Evolutionary conservation across 92 coral and sea anemone genomes (phyloP).

Genomic region (Chrysogorgia sp.): DNA sequence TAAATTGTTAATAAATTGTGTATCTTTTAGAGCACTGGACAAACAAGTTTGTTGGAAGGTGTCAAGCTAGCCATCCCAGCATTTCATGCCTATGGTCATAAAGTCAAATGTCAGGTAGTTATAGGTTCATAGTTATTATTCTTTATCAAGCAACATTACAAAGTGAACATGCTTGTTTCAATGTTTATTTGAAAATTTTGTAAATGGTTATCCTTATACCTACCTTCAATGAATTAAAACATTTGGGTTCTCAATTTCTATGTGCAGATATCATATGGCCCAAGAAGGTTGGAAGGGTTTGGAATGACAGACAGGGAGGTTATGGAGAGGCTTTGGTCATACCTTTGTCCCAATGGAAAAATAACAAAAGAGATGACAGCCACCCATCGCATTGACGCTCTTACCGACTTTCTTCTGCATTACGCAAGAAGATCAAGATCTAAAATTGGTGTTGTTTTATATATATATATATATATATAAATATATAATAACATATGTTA

Average conservation of each 20-base stretch:
- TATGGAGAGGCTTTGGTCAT: slow-evolving; percentile 65
- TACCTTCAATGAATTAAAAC: too few species aligned
- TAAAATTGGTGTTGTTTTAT: neutral
- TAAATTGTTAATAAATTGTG: neutral
- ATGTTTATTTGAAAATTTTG: too few species aligned
- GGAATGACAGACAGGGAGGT: slow-evolving; percentile 65
- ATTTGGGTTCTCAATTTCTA: too few species aligned
- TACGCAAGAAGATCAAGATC: slow-evolving; percentile 53
- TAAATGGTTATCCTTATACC: too few species aligned
- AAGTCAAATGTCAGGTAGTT: slow-evolving; percentile 58
- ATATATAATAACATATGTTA: too few species aligned
- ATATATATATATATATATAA: too few species aligned
- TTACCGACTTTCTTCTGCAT: slow-evolving; percentile 60
- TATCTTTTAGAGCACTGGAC: slow-evolving; percentile 33
- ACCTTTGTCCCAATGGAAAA: slow-evolving; percentile 57
- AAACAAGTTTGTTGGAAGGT: slow-evolving; percentile 45
- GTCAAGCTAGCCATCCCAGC: slow-evolving; percentile 57
- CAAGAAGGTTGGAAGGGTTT: slow-evolving; percentile 53
- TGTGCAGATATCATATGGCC: slow-evolving; percentile 26
- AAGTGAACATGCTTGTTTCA: too few species aligned
- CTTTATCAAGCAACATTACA: too few species aligned
- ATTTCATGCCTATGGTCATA: slow-evolving; percentile 65
- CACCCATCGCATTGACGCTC: slow-evolving; percentile 52
- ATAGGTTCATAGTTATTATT: too few species aligned
- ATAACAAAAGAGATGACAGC: slow-evolving; percentile 69